Evolutionary conservation across 2,113 vertebrate genomes (phyloP).

Genomic region (Myrmecobius fasciatus): DNA sequence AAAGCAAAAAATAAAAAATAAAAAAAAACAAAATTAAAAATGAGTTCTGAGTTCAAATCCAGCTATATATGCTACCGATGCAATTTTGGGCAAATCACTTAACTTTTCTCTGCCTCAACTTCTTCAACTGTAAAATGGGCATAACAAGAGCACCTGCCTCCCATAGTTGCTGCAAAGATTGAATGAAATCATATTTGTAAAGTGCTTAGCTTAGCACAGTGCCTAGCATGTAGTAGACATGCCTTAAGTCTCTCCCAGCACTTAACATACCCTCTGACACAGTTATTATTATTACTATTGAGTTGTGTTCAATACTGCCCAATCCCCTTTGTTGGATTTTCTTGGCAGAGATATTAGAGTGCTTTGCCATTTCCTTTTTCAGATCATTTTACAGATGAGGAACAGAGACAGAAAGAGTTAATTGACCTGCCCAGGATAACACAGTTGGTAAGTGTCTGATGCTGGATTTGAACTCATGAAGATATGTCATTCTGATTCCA

Average conservation of each 20-base stretch:
- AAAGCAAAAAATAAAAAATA: too few relatives aligned
- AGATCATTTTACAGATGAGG: background rate
- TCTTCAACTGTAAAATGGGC: background rate
- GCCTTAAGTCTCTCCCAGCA: background rate
- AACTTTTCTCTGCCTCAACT: background rate
- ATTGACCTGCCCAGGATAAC: background rate
- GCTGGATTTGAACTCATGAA: background rate
- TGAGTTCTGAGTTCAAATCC: background rate
- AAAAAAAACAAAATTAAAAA: too few relatives aligned
- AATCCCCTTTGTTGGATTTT: too few relatives aligned
- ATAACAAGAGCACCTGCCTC: background rate
- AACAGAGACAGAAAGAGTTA: background rate
- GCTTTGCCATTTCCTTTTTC: background rate
- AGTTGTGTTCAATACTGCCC: background rate
- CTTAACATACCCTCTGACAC: background rate
- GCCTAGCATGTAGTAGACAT: background rate
- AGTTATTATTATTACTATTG: background rate
- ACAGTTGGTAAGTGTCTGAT: background rate
- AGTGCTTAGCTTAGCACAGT: background rate
- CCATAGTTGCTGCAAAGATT: background rate
- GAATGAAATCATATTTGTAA: background rate
- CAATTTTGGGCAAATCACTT: background rate
- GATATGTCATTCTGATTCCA: too few relatives aligned
- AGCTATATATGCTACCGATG: background rate
- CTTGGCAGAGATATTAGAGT: too few relatives aligned